These are phyloP conservation scores for Acleris laterana DNA, from an alignment of 2,888 invertebrate genomes.

Conservation along the genomic window DNA sequence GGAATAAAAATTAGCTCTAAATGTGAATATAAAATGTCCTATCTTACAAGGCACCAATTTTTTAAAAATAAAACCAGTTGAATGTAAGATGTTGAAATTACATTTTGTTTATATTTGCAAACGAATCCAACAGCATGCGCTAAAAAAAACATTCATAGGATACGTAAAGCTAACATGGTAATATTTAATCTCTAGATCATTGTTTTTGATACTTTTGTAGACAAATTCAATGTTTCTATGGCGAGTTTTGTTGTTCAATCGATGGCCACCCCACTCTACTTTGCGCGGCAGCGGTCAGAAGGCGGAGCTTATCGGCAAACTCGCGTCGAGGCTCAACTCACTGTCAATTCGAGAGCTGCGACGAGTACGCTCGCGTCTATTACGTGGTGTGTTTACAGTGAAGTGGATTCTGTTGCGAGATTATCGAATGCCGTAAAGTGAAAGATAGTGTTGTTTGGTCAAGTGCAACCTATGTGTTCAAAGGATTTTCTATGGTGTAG, in stretches of 20 bases:
- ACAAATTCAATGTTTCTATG: conserved; percentile 1
- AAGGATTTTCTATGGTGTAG: conserved; percentile 71
- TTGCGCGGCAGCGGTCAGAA: conserved; percentile 85
- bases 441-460: conserved; percentile 75
- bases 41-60: no score
- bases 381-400: conserved; percentile 82
- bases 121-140: no score
- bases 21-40: no score
- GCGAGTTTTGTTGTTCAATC: conserved; percentile 24
- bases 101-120: no score
- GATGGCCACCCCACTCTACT: conserved; percentile 76
- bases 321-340: conserved; percentile 82
- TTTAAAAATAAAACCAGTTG: no score
- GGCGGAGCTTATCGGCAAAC: conserved; percentile 85
- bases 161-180: no score
- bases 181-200: neutral
- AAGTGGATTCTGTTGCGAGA: conserved; percentile 81
- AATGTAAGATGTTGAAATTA: no score
- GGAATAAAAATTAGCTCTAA: no score
- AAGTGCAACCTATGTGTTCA: conserved; percentile 72
- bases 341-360: conserved; percentile 84
- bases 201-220: neutral
- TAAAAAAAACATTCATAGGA: no score
- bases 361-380: conserved; percentile 81
- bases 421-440: conserved; percentile 82